Percentiles rank a stretch among this genome's conserved stretches.
Conservation (phyloP, 1,140 invertebrate species). For the Contarinia nasturtii region DNA sequence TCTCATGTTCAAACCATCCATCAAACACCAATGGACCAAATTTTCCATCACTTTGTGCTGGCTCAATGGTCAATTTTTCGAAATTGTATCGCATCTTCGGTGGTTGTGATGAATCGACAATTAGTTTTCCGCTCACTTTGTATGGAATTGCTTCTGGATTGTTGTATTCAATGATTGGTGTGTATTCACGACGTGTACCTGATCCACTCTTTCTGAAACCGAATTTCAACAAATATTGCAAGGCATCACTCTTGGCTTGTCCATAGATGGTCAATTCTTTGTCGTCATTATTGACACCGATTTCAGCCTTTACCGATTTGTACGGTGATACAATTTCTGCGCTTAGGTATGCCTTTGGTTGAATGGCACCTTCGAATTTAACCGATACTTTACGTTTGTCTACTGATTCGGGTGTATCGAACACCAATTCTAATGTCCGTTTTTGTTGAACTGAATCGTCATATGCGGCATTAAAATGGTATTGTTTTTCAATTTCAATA, state of each 20-base stretch:
- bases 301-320: slow-evolving; percentile 13
- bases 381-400: slow-evolving; percentile 30
- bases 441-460: not conserved
- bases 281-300: slow-evolving; percentile 13
- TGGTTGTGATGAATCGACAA: not conserved
- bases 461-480: not conserved
- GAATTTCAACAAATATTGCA: slow-evolving; percentile 36
- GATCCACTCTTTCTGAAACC: slow-evolving; percentile 37
- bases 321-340: slow-evolving; percentile 12
- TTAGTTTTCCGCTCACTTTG: not conserved
- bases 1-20: not conserved
- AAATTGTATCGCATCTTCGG: not conserved
- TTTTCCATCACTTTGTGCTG: not conserved
- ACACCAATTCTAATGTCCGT: slow-evolving; percentile 31
- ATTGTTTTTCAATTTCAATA: slow-evolving; percentile 35
- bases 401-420: slow-evolving; percentile 49
- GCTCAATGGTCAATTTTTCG: not conserved
- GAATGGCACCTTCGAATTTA: slow-evolving; percentile 10
- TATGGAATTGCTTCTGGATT: slow-evolving; percentile 6
- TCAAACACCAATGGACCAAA: not conserved
- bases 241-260: slow-evolving; percentile 32
- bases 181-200: slow-evolving; percentile 29
- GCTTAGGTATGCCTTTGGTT: slow-evolving; percentile 10
- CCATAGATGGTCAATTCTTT: slow-evolving; percentile 20
- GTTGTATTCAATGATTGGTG: slow-evolving; percentile 41